A percentile compares a stretch with the other conserved stretches of the same genome.
Conservation (phyloP, 2,113 vertebrate species). For the Tragelaphus strepsiceros region DNA sequence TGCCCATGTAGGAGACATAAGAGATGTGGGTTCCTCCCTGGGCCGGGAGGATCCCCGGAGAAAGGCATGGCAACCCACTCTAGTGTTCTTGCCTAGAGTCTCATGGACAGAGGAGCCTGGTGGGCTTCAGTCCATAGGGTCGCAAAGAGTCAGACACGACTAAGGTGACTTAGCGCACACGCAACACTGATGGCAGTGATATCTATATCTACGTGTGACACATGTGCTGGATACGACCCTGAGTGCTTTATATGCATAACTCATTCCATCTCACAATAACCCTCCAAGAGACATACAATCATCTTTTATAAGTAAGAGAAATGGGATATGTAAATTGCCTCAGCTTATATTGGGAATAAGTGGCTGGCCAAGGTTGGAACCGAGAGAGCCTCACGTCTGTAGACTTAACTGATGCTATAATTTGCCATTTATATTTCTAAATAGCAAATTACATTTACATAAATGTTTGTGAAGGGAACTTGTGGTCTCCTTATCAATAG, state of each 20-base stretch:
- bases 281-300: not conserved
- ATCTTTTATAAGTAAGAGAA: not conserved
- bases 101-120: not conserved
- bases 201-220: not conserved
- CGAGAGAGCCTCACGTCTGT: not conserved
- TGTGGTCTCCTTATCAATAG: not conserved
- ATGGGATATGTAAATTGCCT: not conserved
- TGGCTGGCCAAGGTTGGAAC: too few species aligned
- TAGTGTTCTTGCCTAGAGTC: not conserved
- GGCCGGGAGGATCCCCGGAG: not conserved
- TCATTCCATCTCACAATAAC: not conserved
- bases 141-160: fast-evolving
- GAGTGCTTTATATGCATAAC: not conserved
- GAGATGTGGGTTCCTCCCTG: not conserved
- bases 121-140: not conserved
- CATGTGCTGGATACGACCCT: not conserved
- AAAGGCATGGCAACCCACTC: not conserved
- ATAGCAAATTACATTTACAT: not conserved
- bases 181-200: not conserved
- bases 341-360: not conserved
- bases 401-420: not conserved
- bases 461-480: not conserved
- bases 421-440: not conserved
- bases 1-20: not conserved
- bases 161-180: not conserved